Percentiles rank a stretch among this genome's conserved stretches.
Evolutionary conservation across 1,140 invertebrate genomes (phyloP).

Genomic region (Oppia nitens): DNA sequence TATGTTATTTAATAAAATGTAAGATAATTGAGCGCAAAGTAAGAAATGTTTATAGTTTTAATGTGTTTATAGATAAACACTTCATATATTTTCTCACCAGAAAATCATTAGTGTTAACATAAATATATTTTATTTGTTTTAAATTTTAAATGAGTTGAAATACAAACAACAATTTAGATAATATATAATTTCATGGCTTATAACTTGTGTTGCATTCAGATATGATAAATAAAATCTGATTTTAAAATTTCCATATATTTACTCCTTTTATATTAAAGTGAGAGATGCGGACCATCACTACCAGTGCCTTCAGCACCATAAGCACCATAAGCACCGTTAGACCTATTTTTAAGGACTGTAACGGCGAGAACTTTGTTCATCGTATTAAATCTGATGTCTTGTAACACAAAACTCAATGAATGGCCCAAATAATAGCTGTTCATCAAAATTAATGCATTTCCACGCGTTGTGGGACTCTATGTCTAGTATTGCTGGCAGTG

Average conservation of each 20-base stretch:
- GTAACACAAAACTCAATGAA: neutral
- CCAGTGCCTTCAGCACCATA: too few species aligned
- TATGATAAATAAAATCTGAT: neutral
- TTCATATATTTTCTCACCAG: neutral
- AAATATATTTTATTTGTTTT: too few species aligned
- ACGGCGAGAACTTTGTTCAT: too few species aligned
- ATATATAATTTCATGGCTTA: neutral
- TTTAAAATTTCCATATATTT: neutral
- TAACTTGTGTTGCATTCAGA: too few species aligned
- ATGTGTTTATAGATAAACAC: neutral
- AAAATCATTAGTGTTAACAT: too few species aligned
- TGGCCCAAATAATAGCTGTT: neutral
- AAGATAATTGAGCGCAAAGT: neutral
- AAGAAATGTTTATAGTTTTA: neutral
- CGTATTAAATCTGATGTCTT: neutral
- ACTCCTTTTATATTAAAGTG: neutral
- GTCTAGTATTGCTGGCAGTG: neutral
- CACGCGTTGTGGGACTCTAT: neutral
- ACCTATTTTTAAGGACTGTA: too few species aligned
- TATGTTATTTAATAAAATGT: too few species aligned
- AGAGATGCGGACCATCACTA: neutral
- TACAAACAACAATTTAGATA: neutral
- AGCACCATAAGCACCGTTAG: too few species aligned
- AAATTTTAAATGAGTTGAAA: neutral
- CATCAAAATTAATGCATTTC: neutral